Conservation (phyloP, 2,113 vertebrate genomes). For the Delphinapterus leucas region DNA sequence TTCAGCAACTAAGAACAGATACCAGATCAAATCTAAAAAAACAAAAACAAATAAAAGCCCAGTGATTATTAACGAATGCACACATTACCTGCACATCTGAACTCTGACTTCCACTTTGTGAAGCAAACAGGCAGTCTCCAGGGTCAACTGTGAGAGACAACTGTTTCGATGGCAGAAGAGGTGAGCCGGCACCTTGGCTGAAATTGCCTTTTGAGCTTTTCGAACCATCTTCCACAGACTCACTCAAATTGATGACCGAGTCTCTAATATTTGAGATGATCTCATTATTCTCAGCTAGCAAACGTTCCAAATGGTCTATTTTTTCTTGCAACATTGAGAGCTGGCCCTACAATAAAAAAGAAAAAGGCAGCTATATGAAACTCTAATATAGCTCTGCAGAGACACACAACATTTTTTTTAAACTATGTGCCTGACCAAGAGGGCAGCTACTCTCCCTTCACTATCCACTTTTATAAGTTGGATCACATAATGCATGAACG, state of each 20-base stretch:
- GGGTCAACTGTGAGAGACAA: conserved; percentile 75
- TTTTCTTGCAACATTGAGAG: conserved; percentile 92
- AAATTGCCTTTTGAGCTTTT: conserved; percentile 79
- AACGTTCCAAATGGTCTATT: conserved; percentile 92
- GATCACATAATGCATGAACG: neutral
- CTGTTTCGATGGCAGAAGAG: conserved; percentile 67
- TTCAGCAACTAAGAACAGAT: neutral
- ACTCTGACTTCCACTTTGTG: conserved; percentile 73
- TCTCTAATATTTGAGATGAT: conserved; percentile 92
- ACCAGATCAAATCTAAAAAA: neutral
- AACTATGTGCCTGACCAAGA: neutral
- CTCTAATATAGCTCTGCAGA: conserved; percentile 47
- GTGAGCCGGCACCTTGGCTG: conserved; percentile 80
- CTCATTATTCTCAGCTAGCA: conserved; percentile 93
- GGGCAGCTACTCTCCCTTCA: neutral
- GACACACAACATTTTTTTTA: neutral
- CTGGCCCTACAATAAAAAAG: conserved; percentile 84
- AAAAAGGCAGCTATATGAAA: conserved; percentile 37
- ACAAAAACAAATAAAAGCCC: neutral
- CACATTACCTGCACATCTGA: conserved; percentile 87
- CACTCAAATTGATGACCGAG: conserved; percentile 88
- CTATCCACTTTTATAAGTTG: neutral
- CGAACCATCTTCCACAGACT: conserved; percentile 85
- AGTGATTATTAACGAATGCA: neutral
- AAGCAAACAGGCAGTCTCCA: conserved; percentile 84